Percentiles rank a stretch among this genome's conserved stretches.
These are phyloP conservation scores for Entelurus aequoreus DNA, from an alignment of 2,113 vertebrate species.

Conservation along the genomic window DNA sequence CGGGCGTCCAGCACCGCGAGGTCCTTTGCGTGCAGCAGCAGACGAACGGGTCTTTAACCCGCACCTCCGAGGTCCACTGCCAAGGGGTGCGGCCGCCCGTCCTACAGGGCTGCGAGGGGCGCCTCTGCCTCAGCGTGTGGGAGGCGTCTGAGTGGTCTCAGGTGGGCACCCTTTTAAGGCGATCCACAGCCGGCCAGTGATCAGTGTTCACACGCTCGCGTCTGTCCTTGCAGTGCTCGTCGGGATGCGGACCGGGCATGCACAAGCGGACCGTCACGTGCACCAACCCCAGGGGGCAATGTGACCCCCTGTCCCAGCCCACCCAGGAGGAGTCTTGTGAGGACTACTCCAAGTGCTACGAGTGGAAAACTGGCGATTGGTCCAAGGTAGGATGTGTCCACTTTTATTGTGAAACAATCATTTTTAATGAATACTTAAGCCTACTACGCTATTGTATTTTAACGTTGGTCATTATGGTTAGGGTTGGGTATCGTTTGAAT, in stretches of 20 bases:
- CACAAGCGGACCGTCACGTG: constrained; percentile 82
- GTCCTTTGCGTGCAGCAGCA: constrained; percentile 86
- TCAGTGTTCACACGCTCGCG: not conserved
- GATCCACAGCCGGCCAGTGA: not conserved
- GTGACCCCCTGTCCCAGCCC: constrained; percentile 80
- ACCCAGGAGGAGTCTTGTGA: constrained; percentile 80
- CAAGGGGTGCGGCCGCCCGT: constrained; percentile 75
- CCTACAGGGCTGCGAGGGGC: constrained; percentile 84
- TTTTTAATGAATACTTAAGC: too few species aligned
- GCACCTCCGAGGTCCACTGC: constrained; percentile 83
- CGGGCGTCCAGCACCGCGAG: constrained; percentile 83
- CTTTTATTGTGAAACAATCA: too few species aligned
- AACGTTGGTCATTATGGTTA: too few species aligned
- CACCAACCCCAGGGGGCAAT: constrained; percentile 84
- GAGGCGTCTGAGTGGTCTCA: constrained; percentile 94
- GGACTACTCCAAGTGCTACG: constrained; percentile 85
- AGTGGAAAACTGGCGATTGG: constrained; percentile 96
- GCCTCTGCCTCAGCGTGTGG: constrained; percentile 87
- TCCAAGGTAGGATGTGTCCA: constrained; percentile 78
- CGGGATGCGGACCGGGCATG: constrained; percentile 82
- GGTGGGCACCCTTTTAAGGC: constrained; percentile 64
- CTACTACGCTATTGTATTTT: too few species aligned
- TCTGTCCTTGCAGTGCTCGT: constrained; percentile 81
- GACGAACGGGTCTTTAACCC: constrained; percentile 83
- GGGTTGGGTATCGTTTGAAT: too few species aligned